These are phyloP conservation scores for Diplosoma virens DNA, from an alignment of 23 tunicate species.

Conservation along the genomic window DNA sequence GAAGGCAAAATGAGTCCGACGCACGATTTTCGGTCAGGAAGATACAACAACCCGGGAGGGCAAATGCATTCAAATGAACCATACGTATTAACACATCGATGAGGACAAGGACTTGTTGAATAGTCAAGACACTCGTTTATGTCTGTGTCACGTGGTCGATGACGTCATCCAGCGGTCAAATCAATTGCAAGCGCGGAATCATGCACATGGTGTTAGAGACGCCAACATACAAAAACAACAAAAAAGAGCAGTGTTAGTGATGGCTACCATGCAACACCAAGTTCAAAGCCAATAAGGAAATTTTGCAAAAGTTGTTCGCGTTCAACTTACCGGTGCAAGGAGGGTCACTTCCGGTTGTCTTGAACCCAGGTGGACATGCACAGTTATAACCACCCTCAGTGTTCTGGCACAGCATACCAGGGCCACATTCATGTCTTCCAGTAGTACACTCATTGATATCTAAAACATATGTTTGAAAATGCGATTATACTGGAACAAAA, in stretches of 20 bases:
- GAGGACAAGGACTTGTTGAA: conserved; percentile 58
- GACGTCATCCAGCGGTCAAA: conserved; percentile 7
- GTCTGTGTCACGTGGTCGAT: conserved; percentile 41
- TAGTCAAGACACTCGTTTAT: conserved; percentile 68
- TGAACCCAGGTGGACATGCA: conserved; percentile 66
- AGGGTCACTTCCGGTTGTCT: conserved; percentile 36
- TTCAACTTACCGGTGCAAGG: conserved; percentile 50
- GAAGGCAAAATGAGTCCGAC: conserved; percentile 40
- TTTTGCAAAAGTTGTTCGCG: not conserved
- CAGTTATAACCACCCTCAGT: conserved; percentile 74
- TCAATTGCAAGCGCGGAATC: not conserved
- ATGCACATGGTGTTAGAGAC: conserved; percentile 3
- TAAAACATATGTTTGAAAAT: no score
- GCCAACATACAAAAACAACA: conserved; percentile 29
- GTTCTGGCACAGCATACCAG: conserved; percentile 67
- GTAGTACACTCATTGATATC: conserved; percentile 94
- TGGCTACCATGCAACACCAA: conserved; percentile 14
- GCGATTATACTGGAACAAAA: no score
- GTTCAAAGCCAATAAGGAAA: not conserved
- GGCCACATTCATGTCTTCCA: conserved; percentile 70
- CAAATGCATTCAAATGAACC: conserved; percentile 79
- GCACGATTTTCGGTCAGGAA: conserved; percentile 60
- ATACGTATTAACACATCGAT: conserved; percentile 65
- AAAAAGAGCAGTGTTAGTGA: conserved; percentile 8
- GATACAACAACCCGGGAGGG: conserved; percentile 51